Percentiles rank a stretch among this genome's conserved stretches.
Conservation (phyloP, 2,113 vertebrate genomes). For the Pomatostomus ruficeps region DNA sequence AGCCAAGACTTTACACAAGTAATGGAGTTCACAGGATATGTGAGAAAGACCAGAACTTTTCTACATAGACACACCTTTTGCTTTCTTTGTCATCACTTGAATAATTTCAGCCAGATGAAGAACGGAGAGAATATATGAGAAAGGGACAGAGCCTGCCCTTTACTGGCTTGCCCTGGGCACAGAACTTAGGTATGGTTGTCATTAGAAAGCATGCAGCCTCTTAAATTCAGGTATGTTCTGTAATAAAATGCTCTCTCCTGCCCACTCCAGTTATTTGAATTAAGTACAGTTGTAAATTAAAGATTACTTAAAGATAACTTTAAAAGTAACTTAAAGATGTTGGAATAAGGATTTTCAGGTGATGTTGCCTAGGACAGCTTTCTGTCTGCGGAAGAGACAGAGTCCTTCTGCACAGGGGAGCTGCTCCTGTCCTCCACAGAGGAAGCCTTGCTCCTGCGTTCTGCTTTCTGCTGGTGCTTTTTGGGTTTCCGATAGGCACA, state of each 20-base stretch:
- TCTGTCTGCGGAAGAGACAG: background rate
- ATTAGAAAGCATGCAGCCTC: background rate
- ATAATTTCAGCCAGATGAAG: background rate
- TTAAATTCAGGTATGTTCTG: background rate
- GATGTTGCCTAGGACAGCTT: background rate
- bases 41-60: background rate
- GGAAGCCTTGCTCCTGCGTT: background rate
- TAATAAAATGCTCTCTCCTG: background rate
- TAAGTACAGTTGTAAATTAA: background rate
- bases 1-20: background rate
- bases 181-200: background rate
- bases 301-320: background rate
- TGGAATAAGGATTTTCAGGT: background rate
- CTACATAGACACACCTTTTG: background rate
- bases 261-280: background rate
- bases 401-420: background rate
- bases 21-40: background rate
- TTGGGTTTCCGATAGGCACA: background rate
- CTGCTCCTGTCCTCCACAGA: background rate
- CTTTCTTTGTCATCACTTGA: background rate
- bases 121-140: background rate
- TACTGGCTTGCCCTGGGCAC: background rate
- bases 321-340: background rate
- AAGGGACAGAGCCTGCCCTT: background rate
- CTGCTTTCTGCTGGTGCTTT: background rate